Evolutionary conservation across 2,113 vertebrate species (phyloP).

Genomic region (Tragelaphus strepsiceros): DNA sequence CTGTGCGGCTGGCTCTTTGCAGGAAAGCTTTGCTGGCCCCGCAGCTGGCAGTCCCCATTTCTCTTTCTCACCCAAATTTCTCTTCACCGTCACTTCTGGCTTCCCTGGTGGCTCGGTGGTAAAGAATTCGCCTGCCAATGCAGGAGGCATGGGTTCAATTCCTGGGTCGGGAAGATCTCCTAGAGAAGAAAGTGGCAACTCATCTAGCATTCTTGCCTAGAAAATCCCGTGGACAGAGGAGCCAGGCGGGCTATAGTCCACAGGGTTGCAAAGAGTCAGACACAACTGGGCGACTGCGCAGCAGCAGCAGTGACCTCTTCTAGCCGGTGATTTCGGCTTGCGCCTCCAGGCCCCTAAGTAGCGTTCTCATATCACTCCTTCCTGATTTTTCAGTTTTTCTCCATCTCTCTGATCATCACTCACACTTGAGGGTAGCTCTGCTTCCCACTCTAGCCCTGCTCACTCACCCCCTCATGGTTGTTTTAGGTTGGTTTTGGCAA

Average conservation of each 20-base stretch:
- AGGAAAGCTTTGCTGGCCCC: not conserved
- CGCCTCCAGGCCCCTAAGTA: not conserved
- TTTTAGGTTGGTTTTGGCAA: not conserved
- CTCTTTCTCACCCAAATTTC: not conserved
- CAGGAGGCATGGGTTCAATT: not conserved
- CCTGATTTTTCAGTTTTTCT: not conserved
- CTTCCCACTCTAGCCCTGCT: not conserved
- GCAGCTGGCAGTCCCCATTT: not conserved
- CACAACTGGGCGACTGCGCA: fast-evolving
- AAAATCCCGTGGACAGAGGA: not conserved
- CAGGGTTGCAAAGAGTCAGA: fast-evolving
- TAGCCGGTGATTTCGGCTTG: too few species aligned
- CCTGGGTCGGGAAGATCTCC: not conserved
- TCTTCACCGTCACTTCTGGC: not conserved
- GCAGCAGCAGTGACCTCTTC: fast-evolving
- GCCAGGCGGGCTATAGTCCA: not conserved
- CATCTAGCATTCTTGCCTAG: not conserved
- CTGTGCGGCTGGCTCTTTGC: not conserved
- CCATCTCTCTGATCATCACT: not conserved
- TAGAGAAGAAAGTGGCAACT: not conserved
- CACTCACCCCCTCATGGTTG: not conserved
- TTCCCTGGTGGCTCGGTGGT: not conserved
- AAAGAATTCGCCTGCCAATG: not conserved
- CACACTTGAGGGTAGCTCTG: not conserved
- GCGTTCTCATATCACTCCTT: not conserved